A percentile compares a stretch with the other conserved stretches of the same genome.
Conservation (phyloP, 1,140 invertebrate genomes). For the Formica selysi region DNA sequence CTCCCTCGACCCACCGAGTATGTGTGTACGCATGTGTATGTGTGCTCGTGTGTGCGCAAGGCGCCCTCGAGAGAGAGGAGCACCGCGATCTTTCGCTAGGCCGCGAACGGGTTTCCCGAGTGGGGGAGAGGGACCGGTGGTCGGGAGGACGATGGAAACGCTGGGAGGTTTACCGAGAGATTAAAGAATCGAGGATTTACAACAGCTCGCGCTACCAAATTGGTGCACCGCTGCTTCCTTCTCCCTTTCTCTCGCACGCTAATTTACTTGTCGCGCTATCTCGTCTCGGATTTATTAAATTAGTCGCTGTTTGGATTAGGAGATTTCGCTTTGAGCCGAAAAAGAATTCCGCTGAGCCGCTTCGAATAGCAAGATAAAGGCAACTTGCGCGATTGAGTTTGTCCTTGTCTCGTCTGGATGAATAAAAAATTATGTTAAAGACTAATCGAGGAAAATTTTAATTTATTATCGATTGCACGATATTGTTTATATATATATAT, state of each 20-base stretch:
- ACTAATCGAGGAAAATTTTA: not conserved
- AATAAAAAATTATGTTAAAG: not conserved
- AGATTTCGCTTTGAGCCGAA: constrained; percentile 29
- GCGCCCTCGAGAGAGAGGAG: constrained; percentile 61
- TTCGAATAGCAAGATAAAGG: not conserved
- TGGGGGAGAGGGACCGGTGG: not conserved
- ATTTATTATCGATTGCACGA: not conserved
- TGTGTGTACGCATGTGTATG: not conserved
- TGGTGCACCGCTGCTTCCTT: constrained; percentile 40
- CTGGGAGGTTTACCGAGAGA: constrained; percentile 78
- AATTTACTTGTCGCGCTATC: constrained; percentile 37
- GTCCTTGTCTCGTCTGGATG: constrained; percentile 5
- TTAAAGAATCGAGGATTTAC: constrained; percentile 82
- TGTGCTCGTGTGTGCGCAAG: constrained; percentile 34
- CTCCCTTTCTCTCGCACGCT: constrained; percentile 36
- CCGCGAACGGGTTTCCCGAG: not conserved
- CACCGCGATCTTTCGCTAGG: constrained; percentile 46
- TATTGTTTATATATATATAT: too few species aligned
- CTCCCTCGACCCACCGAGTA: constrained; percentile 60
- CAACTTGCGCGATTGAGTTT: not conserved
- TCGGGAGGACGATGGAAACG: not conserved
- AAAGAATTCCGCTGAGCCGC: not conserved
- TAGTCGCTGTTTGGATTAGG: constrained; percentile 68
- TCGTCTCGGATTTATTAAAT: constrained; percentile 59
- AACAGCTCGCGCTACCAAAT: constrained; percentile 73